Conservation (phyloP, 2,797 vertebrate genomes). For the Saxicola maurus region DNA sequence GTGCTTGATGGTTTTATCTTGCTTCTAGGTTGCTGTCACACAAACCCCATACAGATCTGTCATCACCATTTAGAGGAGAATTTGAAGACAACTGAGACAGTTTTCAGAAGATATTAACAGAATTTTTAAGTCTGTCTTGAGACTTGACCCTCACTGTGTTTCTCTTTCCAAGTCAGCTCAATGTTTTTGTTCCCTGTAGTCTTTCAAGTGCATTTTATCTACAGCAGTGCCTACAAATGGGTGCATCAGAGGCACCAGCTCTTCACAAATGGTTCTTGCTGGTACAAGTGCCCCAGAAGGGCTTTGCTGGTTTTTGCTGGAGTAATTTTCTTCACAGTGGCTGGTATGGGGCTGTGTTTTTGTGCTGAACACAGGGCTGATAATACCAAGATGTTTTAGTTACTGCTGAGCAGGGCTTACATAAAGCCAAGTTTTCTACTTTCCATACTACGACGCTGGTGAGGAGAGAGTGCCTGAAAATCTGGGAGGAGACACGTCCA, state of each 20-base stretch:
- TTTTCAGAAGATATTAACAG: neutral
- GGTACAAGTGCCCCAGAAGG: neutral
- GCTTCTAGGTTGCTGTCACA: neutral
- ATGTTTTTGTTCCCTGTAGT: neutral
- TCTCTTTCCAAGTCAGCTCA: neutral
- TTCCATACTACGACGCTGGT: rapidly evolving
- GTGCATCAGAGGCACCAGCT: neutral
- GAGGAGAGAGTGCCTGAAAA: neutral
- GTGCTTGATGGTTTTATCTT: neutral
- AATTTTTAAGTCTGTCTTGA: neutral
- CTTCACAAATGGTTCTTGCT: neutral
- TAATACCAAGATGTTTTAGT: neutral
- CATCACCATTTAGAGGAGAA: neutral
- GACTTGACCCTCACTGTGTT: neutral
- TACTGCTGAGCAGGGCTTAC: neutral
- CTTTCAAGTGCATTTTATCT: neutral
- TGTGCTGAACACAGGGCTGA: neutral
- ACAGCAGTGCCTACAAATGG: neutral
- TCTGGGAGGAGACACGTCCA: neutral
- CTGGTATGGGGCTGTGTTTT: neutral
- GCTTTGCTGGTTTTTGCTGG: neutral
- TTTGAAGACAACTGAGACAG: neutral
- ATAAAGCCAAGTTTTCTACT: neutral
- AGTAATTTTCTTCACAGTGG: neutral
- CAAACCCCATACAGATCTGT: neutral